These are phyloP conservation scores for Octomys mimax DNA, from an alignment of 2,797 vertebrate species.

Conservation along the genomic window DNA sequence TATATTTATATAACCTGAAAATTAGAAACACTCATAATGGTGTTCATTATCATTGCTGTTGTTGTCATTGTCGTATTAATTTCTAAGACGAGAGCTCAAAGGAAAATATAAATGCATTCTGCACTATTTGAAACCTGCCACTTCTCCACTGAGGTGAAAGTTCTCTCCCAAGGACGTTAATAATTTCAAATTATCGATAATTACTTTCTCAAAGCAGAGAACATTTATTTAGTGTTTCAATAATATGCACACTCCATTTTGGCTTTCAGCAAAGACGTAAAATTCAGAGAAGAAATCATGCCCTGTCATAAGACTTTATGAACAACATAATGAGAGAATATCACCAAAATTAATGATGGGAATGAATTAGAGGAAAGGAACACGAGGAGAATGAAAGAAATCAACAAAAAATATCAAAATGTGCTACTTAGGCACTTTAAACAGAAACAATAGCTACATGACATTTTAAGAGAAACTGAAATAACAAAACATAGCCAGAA, in stretches of 20 bases:
- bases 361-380: not conserved
- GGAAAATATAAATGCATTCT: not conserved
- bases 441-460: not conserved
- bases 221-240: not conserved
- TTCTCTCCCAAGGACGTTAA: not conserved
- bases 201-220: slow-evolving; percentile 28
- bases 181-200: slow-evolving; percentile 35
- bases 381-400: not conserved
- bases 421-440: not conserved
- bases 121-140: not conserved
- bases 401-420: not conserved
- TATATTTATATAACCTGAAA: not conserved
- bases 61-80: not conserved
- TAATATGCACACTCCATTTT: not conserved
- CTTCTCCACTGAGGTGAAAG: not conserved
- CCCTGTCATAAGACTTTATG: not conserved
- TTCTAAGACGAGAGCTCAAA: slow-evolving; percentile 21
- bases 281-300: not conserved
- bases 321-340: not conserved
- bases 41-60: not conserved
- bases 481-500: not conserved
- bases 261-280: not conserved
- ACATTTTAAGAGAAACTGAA: not conserved
- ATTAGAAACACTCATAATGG: slow-evolving; percentile 23
- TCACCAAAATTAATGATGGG: not conserved